phyloP scores from a whole-genome alignment of 1,140 invertebrate species.

The Drosophila nasuta region DNA sequence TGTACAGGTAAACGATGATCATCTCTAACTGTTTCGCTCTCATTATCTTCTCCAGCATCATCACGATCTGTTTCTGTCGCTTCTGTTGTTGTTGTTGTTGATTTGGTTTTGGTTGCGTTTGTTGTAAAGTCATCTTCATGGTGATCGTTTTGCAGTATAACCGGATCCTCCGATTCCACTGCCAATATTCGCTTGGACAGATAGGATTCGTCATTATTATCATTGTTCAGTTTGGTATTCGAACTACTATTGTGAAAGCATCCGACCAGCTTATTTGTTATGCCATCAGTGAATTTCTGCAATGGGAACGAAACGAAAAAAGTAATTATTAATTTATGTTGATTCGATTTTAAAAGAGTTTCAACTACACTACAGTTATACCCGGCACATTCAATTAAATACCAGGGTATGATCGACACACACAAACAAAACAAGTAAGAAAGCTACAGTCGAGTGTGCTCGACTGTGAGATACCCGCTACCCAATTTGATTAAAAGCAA shows the following conservation, averaged over 20 bases:
- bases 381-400: neutral
- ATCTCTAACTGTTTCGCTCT: slow-evolving; percentile 50
- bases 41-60: neutral
- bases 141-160: slow-evolving; percentile 23
- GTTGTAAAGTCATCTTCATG: slow-evolving; percentile 32
- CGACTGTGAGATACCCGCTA: no score
- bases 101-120: neutral
- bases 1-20: slow-evolving; percentile 63
- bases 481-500: no score
- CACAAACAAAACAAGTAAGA: no score
- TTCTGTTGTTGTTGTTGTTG: neutral
- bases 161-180: slow-evolving; percentile 52
- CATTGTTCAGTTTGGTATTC: slow-evolving; percentile 58
- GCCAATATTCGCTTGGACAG: slow-evolving; percentile 42
- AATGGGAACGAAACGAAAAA: neutral
- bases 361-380: neutral
- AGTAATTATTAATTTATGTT: neutral
- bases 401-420: no score
- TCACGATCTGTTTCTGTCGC: neutral
- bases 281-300: slow-evolving; percentile 97
- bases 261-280: slow-evolving; percentile 96
- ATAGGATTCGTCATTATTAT: slow-evolving; percentile 52
- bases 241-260: slow-evolving; percentile 86
- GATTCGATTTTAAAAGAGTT: slow-evolving; percentile 2
- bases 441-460: no score